phyloP scores from a whole-genome alignment of 2,797 vertebrate genomes.

The Hybognathus amarus region DNA sequence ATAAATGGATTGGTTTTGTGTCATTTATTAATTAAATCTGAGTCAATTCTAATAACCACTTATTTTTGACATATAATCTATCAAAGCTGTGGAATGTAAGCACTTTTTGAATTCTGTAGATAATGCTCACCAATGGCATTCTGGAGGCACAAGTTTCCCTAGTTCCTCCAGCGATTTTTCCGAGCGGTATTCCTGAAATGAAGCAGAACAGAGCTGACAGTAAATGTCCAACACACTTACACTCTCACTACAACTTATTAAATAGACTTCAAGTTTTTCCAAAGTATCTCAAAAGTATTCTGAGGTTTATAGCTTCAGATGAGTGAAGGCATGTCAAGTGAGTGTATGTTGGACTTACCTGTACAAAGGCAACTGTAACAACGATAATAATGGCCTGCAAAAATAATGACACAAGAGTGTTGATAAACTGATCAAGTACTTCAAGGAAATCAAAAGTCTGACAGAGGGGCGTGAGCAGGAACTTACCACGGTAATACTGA shows the following conservation, averaged over 20 bases:
- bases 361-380: constrained; percentile 96
- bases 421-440: background rate
- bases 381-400: constrained; percentile 96
- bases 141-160: constrained; percentile 94
- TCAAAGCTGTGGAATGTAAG: background rate
- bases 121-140: constrained; percentile 91
- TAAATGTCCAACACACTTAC: background rate
- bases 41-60: background rate
- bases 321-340: background rate
- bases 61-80: background rate
- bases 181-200: constrained; percentile 92
- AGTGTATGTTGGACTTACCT: constrained; percentile 78
- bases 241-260: constrained; percentile 1
- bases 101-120: background rate
- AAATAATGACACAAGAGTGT: background rate
- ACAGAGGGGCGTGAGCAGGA: background rate
- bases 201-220: constrained; percentile 35
- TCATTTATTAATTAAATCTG: background rate
- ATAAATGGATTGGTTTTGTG: background rate
- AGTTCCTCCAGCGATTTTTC: constrained; percentile 97
- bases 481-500: constrained; percentile 99
- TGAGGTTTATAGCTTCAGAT: background rate
- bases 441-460: background rate
- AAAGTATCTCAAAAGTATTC: constrained; percentile 5
- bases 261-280: background rate